phyloP scores from a whole-genome alignment of 2,797 vertebrate species.

The Dromococcyx pavoninus region DNA sequence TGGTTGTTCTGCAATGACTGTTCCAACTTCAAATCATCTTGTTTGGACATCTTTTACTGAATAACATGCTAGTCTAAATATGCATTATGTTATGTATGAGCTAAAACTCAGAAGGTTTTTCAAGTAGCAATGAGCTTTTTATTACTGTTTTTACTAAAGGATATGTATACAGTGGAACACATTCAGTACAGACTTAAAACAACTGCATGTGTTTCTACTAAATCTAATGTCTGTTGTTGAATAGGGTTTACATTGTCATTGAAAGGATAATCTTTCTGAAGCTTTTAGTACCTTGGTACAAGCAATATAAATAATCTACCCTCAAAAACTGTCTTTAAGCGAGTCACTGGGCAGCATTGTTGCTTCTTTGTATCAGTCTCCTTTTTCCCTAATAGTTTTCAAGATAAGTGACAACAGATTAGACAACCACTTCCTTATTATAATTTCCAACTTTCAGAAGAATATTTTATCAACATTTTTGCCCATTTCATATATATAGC shows the following conservation, averaged over 20 bases:
- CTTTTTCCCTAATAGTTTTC: neutral
- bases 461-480: neutral
- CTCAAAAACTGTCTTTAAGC: conserved; percentile 4
- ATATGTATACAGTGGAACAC: neutral
- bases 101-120: conserved; percentile 50
- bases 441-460: neutral
- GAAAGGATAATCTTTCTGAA: conserved; percentile 56
- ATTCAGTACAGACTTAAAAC: conserved; percentile 38
- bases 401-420: neutral
- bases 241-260: conserved; percentile 28
- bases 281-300: conserved; percentile 17
- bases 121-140: conserved; percentile 62
- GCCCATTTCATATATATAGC: neutral
- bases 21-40: conserved; percentile 72
- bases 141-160: conserved; percentile 54
- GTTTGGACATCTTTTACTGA: conserved; percentile 70
- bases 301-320: conserved; percentile 32
- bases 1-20: conserved; percentile 61
- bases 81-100: conserved; percentile 56
- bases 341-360: neutral
- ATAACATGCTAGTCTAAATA: conserved; percentile 59
- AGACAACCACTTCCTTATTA: neutral
- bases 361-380: neutral
- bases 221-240: conserved; percentile 4
- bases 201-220: conserved; percentile 40